phyloP scores from a whole-genome alignment of 2,113 vertebrate species.

The Centrocercus urophasianus region DNA sequence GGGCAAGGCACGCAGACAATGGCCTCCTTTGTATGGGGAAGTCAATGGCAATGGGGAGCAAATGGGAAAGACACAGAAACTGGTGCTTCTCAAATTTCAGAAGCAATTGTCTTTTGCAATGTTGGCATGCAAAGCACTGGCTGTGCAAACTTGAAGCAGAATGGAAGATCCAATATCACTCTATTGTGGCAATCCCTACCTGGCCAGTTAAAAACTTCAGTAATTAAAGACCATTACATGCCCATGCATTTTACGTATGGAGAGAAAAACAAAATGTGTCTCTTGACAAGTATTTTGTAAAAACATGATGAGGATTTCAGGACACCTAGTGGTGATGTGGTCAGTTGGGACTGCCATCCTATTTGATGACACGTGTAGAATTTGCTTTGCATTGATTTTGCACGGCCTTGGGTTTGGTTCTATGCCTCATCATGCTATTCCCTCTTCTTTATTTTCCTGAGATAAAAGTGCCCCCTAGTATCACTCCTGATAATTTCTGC shows the following conservation, averaged over 20 bases:
- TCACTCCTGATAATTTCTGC: not conserved
- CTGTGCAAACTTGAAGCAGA: not conserved
- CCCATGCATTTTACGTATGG: not conserved
- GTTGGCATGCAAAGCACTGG: not conserved
- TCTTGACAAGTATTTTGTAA: not conserved
- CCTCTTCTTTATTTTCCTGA: not conserved
- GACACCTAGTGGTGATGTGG: not conserved
- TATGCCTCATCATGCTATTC: not conserved
- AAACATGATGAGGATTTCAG: not conserved
- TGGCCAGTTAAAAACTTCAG: not conserved
- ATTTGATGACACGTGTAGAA: accelerated
- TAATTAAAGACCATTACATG: accelerated
- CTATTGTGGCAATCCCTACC: not conserved
- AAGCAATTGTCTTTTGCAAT: constrained; percentile 4
- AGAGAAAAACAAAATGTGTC: not conserved
- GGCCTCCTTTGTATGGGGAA: not conserved
- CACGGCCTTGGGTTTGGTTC: not conserved
- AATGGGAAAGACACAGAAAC: not conserved
- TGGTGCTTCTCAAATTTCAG: constrained; percentile 24
- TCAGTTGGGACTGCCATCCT: not conserved
- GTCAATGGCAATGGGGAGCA: not conserved
- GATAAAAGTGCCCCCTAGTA: not conserved
- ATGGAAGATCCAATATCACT: not conserved
- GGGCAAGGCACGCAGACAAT: not conserved
- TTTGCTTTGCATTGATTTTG: not conserved